Conservation (phyloP, 1,140 invertebrate genomes). For the Lanistes nyassanus region DNA sequence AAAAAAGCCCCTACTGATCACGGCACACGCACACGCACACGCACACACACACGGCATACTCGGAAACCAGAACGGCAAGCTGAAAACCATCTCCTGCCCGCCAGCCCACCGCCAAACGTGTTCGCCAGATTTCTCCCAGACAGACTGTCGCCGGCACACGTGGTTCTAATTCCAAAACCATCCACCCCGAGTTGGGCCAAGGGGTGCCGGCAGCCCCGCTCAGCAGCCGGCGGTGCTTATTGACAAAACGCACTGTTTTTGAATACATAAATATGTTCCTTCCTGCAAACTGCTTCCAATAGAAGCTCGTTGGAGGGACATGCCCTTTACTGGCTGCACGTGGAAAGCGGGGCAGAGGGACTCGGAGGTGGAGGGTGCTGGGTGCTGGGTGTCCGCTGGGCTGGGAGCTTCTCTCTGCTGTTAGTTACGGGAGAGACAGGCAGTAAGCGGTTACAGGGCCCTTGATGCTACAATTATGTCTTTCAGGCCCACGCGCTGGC, state of each 20-base stretch:
- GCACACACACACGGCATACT: not conserved
- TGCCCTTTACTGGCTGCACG: slow-evolving; percentile 1
- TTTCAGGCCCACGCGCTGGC: too few species aligned
- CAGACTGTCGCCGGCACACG: not conserved
- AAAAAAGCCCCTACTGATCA: too few species aligned
- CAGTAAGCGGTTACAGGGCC: not conserved
- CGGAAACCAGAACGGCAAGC: not conserved
- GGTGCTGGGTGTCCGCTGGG: too few species aligned
- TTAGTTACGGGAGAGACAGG: not conserved
- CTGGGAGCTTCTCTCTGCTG: not conserved
- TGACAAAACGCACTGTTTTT: not conserved
- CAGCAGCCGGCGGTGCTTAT: not conserved
- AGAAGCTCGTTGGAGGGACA: slow-evolving; percentile 23
- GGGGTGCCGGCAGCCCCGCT: not conserved
- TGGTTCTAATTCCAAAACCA: slow-evolving; percentile 10
- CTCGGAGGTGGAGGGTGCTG: too few species aligned
- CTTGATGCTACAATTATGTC: too few species aligned
- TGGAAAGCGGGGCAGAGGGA: not conserved
- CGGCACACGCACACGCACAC: too few species aligned
- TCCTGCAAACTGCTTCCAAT: slow-evolving; percentile 23
- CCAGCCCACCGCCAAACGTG: not conserved
- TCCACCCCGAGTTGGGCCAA: not conserved
- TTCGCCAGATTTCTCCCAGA: slow-evolving; percentile 9
- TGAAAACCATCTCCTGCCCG: not conserved
- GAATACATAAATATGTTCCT: slow-evolving; percentile 31